Conservation (phyloP, 2,888 invertebrate species). For the Platerodrilus igneus region DNA sequence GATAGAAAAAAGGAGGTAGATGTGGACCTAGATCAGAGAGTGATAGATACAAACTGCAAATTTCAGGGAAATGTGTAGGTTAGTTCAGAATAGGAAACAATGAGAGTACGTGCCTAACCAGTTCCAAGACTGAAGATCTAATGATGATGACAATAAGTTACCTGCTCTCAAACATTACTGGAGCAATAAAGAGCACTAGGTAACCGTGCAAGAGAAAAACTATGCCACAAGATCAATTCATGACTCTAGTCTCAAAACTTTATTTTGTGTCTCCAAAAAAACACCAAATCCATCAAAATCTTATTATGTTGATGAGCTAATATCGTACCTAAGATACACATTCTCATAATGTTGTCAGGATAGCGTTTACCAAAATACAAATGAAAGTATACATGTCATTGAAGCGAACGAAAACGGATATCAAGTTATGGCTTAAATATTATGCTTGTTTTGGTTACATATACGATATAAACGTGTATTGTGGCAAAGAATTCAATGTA, state of each 20-base stretch:
- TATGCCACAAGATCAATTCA: slow-evolving; percentile 14
- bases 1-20: no score
- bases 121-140: no score
- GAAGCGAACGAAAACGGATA: slow-evolving; percentile 27
- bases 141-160: no score
- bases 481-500: slow-evolving; percentile 32
- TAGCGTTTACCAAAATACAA: slow-evolving; percentile 15
- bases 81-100: no score
- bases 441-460: slow-evolving; percentile 29
- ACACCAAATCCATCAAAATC: slow-evolving; percentile 10
- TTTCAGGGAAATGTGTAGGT: no score
- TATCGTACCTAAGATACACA: slow-evolving; percentile 18
- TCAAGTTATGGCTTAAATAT: slow-evolving; percentile 27
- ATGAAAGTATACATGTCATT: slow-evolving; percentile 26
- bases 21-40: no score
- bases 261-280: slow-evolving; percentile 16
- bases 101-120: no score
- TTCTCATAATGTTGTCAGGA: slow-evolving; percentile 14
- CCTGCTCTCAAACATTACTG: slow-evolving; percentile 12
- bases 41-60: no score
- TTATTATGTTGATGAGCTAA: slow-evolving; percentile 17
- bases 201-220: slow-evolving; percentile 11
- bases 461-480: slow-evolving; percentile 32
- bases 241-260: slow-evolving; percentile 13
- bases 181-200: slow-evolving; percentile 11